Conservation (phyloP, 2,888 invertebrate species). For the Folsomia manolachei region DNA sequence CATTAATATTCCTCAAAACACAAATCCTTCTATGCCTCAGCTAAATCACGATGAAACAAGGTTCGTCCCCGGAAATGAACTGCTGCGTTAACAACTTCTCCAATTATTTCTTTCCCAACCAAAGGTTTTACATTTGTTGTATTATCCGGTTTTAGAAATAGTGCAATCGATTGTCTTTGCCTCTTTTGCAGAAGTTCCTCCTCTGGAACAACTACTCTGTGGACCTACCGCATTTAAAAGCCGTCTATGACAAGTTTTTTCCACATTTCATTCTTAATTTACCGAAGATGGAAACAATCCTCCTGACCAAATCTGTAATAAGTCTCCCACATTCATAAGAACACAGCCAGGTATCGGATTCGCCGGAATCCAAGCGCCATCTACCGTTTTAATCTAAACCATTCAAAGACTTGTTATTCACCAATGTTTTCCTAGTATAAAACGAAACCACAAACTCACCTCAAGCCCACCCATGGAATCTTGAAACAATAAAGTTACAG, state of each 20-base stretch:
- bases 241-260: neutral
- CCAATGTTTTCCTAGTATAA: no score
- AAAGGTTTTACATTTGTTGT: slow-evolving; percentile 45
- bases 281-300: slow-evolving; percentile 53
- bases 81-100: no score
- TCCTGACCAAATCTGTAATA: slow-evolving; percentile 54
- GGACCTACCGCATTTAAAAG: no score
- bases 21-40: no score
- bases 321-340: slow-evolving; percentile 53
- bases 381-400: slow-evolving; percentile 50
- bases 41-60: no score
- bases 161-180: slow-evolving; percentile 50
- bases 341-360: slow-evolving; percentile 52
- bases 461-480: neutral
- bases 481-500: neutral
- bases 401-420: no score
- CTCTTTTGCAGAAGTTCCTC: slow-evolving; percentile 35
- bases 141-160: slow-evolving; percentile 52
- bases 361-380: slow-evolving; percentile 52
- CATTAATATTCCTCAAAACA: no score
- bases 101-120: no score
- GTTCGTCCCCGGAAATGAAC: no score
- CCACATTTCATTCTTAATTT: slow-evolving; percentile 16
- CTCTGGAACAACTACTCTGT: slow-evolving; percentile 51
- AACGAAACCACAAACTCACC: no score